Evolutionary conservation across 2,797 vertebrate species (phyloP), one percentile per base, ranked within the genome.

Genomic region (Sciurus carolinensis): DNA sequence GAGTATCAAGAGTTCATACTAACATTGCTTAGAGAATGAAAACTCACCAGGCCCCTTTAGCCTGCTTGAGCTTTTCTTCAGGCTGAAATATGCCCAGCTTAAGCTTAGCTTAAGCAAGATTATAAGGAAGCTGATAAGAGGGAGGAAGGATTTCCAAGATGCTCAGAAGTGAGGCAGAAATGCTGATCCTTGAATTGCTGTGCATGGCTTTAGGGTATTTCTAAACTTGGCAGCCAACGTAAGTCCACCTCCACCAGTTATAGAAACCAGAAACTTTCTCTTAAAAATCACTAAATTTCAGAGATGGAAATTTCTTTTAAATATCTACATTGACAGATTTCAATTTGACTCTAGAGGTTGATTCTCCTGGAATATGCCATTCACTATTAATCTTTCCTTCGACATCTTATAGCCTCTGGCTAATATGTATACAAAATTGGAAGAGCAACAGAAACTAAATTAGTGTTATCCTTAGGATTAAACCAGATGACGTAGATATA

Each of bases 81-180:
- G 36, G 75, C 42, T 86, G 28, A 96, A 75, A 73, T 81, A 17
- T 7, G 69, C 4, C 7, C 3, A 81, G 22, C 5, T 71, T 86
- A 95, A 96, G 5, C 9, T 82, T 3, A 94, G 54, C 13, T 91
- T 42, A 95, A 67, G 47, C 14, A 83, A 59, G 62, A 91, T 91
- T 80, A 57, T 26, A 85, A 22, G 7, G 39, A 73, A 54, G 26
- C 14, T 77, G 62, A 64, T 88, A 66, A 36, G 15, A 50, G 91
- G 14, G 87, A 85, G 12, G 44, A 88, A 85, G 73, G 1, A 22
- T 94, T 91, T 71, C 22, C 33, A n/a, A 30, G n/a, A 75, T 82
- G 15, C 30, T 17, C 24, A 82, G 54, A 93, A 90, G n/a, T 90
- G 20, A 42, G 2, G 47, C 36, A 73, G 36, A 87, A 91, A 28